Evolutionary conservation across 2,888 invertebrate species (phyloP).

Genomic region (Cyclophora punctaria): DNA sequence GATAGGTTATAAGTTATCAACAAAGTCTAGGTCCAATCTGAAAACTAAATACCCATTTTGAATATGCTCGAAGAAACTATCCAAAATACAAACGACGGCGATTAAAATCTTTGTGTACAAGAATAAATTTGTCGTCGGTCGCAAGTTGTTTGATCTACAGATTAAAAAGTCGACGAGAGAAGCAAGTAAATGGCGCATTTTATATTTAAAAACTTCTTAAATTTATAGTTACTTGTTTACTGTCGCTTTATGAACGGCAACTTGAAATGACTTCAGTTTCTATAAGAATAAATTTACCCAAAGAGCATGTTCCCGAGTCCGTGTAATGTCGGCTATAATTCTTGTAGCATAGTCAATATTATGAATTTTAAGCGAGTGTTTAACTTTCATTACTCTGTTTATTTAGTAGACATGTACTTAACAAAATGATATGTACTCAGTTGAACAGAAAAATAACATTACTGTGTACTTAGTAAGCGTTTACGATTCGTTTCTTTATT

Average conservation of each 20-base stretch:
- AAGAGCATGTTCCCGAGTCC: background rate
- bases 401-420: too few relatives aligned
- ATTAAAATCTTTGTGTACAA: constrained; percentile 58
- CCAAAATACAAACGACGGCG: constrained; percentile 35
- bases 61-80: constrained; percentile 2
- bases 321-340: background rate
- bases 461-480: too few relatives aligned
- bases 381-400: too few relatives aligned
- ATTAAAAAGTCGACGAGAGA: constrained; percentile 54
- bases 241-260: constrained; percentile 15
- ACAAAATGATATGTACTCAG: too few relatives aligned
- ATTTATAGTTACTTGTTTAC: constrained; percentile 20
- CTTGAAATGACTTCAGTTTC: background rate
- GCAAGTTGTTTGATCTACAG: constrained; percentile 61
- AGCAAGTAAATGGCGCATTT: constrained; percentile 50
- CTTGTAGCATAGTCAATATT: background rate
- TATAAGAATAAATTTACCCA: background rate
- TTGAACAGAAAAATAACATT: too few relatives aligned
- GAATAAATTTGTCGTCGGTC: constrained; percentile 65
- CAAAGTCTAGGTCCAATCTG: too few relatives aligned
- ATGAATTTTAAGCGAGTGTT: too few relatives aligned
- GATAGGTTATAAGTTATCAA: too few relatives aligned
- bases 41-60: too few relatives aligned
- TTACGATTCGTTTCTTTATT: too few relatives aligned
- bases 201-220: constrained; percentile 36